A percentile compares a stretch with the other conserved stretches of the same genome.
phyloP scores from a whole-genome alignment of 2,113 vertebrate genomes.

The Conger conger region DNA sequence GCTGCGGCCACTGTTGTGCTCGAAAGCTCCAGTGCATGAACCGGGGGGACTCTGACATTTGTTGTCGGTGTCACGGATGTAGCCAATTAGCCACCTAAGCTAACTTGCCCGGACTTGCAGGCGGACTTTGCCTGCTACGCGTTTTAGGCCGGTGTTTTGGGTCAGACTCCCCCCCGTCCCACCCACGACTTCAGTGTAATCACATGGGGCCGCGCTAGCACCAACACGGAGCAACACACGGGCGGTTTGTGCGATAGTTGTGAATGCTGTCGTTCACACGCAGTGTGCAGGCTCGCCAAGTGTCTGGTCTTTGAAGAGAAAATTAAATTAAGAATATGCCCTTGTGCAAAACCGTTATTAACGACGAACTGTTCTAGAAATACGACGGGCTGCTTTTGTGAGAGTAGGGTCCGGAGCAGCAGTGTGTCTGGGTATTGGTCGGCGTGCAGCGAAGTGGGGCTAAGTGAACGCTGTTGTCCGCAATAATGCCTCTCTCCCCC shows the following conservation, averaged over 20 bases:
- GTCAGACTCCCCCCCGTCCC: slow-evolving; percentile 8
- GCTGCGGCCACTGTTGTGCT: not conserved
- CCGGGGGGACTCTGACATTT: not conserved
- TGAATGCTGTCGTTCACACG: not conserved
- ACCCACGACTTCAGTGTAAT: slow-evolving; percentile 19
- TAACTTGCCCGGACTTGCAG: slow-evolving; percentile 15
- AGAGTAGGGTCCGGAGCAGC: not conserved
- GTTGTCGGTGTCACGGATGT: not conserved
- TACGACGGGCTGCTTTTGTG: not conserved
- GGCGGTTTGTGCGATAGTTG: not conserved
- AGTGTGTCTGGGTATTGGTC: not conserved
- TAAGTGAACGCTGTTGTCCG: not conserved
- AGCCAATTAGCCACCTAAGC: not conserved
- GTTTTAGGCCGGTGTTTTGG: slow-evolving; percentile 11
- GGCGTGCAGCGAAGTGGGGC: not conserved
- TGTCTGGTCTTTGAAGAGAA: not conserved
- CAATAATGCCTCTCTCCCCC: not conserved
- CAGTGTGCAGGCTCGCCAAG: not conserved
- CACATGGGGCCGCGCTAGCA: slow-evolving; percentile 12
- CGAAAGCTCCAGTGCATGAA: not conserved
- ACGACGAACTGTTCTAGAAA: not conserved
- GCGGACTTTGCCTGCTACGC: not conserved
- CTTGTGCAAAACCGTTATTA: not conserved
- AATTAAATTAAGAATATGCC: not conserved
- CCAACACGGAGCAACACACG: not conserved